Percentiles rank a stretch among this genome's conserved stretches.
Evolutionary conservation across 2,113 vertebrate genomes (phyloP).

Genomic region (Verasper variegatus): DNA sequence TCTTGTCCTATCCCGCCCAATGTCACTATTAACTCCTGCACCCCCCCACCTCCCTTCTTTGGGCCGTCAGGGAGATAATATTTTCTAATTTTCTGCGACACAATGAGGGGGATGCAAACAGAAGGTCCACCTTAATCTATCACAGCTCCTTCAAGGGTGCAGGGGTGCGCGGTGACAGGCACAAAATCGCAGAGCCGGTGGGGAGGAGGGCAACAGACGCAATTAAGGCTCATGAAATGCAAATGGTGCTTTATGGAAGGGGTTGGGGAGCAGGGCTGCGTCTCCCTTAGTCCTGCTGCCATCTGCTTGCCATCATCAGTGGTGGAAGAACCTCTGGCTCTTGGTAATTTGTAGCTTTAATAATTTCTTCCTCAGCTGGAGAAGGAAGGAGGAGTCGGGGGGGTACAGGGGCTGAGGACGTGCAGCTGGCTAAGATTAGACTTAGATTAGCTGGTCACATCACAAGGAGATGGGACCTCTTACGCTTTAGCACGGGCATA

Average conservation of each 20-base stretch:
- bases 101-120: constrained; percentile 86
- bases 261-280: constrained; percentile 31
- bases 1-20: constrained; percentile 61
- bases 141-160: constrained; percentile 81
- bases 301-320: constrained; percentile 91
- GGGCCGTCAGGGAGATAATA: constrained; percentile 84
- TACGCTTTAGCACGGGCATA: constrained; percentile 35
- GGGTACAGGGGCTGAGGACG: constrained; percentile 25
- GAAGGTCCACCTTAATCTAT: constrained; percentile 93
- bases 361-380: constrained; percentile 82
- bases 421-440: constrained; percentile 78
- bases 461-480: constrained; percentile 42
- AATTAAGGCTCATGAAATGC: constrained; percentile 97
- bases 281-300: constrained; percentile 79
- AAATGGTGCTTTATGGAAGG: constrained; percentile 86
- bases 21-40: constrained; percentile 61
- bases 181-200: constrained; percentile 70
- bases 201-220: constrained; percentile 86
- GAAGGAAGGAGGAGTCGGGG: constrained; percentile 36
- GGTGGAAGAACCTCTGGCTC: constrained; percentile 80
- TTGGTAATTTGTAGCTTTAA: constrained; percentile 89
- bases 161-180: constrained; percentile 64
- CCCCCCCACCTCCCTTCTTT: constrained; percentile 27
- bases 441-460: constrained; percentile 52
- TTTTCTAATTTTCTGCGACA: constrained; percentile 85